These are phyloP conservation scores for Cerastoderma edule DNA, from an alignment of 2,888 invertebrate genomes.

Conservation along the genomic window DNA sequence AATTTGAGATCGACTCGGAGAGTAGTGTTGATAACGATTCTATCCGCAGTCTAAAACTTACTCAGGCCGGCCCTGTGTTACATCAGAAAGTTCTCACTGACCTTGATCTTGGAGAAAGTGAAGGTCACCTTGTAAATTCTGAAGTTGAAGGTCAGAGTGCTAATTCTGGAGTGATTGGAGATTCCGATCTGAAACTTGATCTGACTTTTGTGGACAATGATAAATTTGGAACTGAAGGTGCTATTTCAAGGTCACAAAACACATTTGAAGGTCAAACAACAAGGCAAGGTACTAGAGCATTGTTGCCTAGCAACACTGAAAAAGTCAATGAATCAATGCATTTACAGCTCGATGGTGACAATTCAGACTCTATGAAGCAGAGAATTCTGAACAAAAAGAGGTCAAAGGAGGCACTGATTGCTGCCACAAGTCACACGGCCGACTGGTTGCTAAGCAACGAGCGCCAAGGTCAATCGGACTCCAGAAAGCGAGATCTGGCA, in stretches of 20 bases:
- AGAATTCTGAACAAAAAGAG: conserved; percentile 28
- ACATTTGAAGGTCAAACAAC: background rate
- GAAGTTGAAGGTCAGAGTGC: background rate
- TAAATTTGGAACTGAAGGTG: background rate
- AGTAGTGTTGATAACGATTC: conserved; percentile 19
- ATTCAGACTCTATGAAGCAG: conserved; percentile 20
- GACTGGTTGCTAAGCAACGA: conserved; percentile 53
- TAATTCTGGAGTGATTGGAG: background rate
- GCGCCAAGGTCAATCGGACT: conserved; percentile 3
- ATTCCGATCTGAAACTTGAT: background rate
- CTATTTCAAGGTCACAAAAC: conserved; percentile 3
- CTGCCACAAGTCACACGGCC: conserved; percentile 48
- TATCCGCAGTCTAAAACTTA: conserved; percentile 24
- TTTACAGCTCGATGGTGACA: background rate
- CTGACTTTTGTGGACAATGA: conserved; percentile 4
- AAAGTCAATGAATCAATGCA: background rate
- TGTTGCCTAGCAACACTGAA: background rate
- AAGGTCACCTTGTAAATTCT: background rate
- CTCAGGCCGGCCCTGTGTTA: conserved; percentile 30
- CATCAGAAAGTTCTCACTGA: conserved; percentile 32
- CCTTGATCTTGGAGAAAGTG: conserved; percentile 33
- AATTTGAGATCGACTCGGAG: conserved; percentile 16
- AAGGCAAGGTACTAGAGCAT: too few species aligned
- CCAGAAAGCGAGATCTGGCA: background rate
- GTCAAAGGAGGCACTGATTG: conserved; percentile 45